Base-by-base conservation (phyloP, 2,113 vertebrate species). In the Trematomus loennbergii region DNA sequence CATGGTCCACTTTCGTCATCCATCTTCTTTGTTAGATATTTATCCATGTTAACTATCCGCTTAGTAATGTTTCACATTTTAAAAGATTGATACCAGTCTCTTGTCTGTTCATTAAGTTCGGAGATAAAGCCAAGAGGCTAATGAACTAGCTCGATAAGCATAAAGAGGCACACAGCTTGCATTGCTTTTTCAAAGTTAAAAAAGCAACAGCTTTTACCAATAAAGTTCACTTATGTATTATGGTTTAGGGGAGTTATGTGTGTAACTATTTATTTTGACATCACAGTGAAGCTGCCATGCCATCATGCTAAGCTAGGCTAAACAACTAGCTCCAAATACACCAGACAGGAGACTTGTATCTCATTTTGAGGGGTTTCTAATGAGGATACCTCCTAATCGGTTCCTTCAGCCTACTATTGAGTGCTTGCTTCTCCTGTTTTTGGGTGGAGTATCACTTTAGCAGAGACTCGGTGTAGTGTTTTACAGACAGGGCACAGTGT, bases 401-500 rank as follows among this genome's bases (percentile, higher is more conserved):
- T 20, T 70, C n/a, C 59, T 33, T 54, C 4, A 57, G 63, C 54
- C 40, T 20, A n/a, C 25, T 22, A 59, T 1, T n/a, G 46, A 40
- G 12, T n/a, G 13, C 6, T 57, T 72, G n/a, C 6, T 40, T 3
- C 16, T 63, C 0, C 7, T 33, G 69, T 20, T 76, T 90, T 83
- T 82, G 76, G 80, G 84, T 86, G 67, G 68, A 84, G 74, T 60
- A 89, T 88, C 75, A 84, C 86, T 86, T 85, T 84, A 76, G 77
- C 67, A 84, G 82, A 82, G 78, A 81, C 78, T 85, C 68, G 20
- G 64, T 64, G 63, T 36, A 9, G 36, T 60, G 48, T 74, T 87
- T 72, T 82, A 66, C 72, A 82, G 81, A 87, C 79, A 85, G 83
- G 70, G 72, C 73, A 84, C 79, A 81, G 62, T 86, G 68, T 86